Base-by-base conservation (phyloP, 2,888 invertebrate genomes). In the Melanostoma scalare region DNA sequence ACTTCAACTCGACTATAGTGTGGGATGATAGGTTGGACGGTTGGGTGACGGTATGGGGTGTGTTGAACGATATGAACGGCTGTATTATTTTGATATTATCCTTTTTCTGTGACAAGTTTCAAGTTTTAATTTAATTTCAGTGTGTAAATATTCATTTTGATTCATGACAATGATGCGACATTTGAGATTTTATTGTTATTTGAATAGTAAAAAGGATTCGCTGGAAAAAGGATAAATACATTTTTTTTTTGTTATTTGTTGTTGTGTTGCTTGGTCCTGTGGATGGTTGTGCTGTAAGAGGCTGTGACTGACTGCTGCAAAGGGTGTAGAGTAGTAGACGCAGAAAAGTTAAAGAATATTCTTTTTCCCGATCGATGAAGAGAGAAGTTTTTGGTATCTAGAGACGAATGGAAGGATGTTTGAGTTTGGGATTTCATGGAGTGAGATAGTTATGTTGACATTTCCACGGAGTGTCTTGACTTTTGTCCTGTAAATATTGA, bases 91-190 rank as follows among this genome's bases (percentile, higher is more conserved):
- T 82, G 82, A 74, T 82, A 84, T 84, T 75, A 84, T 84, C 79
- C 79, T 74, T 84, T 67, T 84, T 79, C 79, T 74, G 67, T 38
- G 84, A 84, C 75, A 84, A 84, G 84, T 79, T 84, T 74, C 79
- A 65, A 75, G 84, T 84, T 84, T 84, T 84, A 84, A 84, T 84
- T 84, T 84, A 84, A 75, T 74, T 84, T 84, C 74, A 79, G 74
- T 84, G 84, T 79, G 84, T 84, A 84, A 84, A 84, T 84, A 84
- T 84, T 84, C 84, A 84, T 84, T 84, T 67, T 79, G 84, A 79
- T 79, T 79, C 79, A 79, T 75, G 84, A 84, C 79, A 78, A 84
- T 75, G 75, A 78, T 84, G 79, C 84, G 84, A 79, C 79, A 84
- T 84, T 79, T 84, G 74, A 79, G 74, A 79, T 84, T 84, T 84